phyloP scores from a whole-genome alignment of 2,113 vertebrate genomes.

The Marmota monax region DNA sequence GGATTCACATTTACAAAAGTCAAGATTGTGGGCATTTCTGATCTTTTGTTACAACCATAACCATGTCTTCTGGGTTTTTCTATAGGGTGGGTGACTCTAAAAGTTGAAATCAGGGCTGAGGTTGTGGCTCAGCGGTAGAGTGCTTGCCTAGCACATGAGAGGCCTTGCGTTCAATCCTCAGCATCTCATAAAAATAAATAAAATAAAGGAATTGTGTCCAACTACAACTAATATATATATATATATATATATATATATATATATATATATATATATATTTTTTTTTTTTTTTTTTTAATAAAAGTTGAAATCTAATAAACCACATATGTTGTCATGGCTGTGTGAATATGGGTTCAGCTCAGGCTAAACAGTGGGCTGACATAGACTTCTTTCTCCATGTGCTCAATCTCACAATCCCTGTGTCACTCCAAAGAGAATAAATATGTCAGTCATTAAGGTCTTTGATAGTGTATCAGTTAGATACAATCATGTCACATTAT shows the following conservation, averaged over 20 bases:
- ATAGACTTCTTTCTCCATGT: not conserved
- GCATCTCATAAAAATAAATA: too few relatives aligned
- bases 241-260: too few relatives aligned
- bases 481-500: not conserved
- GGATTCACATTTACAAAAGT: not conserved
- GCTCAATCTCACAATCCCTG: not conserved
- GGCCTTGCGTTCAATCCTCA: too few relatives aligned
- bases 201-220: too few relatives aligned
- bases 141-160: too few relatives aligned
- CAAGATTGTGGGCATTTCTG: not conserved
- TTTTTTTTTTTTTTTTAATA: too few relatives aligned
- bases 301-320: not conserved
- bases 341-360: not conserved
- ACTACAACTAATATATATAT: too few relatives aligned
- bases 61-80: constrained; percentile 13
- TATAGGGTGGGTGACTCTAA: not conserved
- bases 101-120: not conserved
- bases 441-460: not conserved
- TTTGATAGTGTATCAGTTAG: not conserved
- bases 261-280: too few relatives aligned
- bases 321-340: not conserved
- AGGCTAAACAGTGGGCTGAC: not conserved
- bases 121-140: too few relatives aligned
- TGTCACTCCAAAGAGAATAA: not conserved
- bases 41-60: not conserved